Evolutionary conservation across 2,797 vertebrate genomes (phyloP).

Genomic region (Tachyglossus aculeatus): DNA sequence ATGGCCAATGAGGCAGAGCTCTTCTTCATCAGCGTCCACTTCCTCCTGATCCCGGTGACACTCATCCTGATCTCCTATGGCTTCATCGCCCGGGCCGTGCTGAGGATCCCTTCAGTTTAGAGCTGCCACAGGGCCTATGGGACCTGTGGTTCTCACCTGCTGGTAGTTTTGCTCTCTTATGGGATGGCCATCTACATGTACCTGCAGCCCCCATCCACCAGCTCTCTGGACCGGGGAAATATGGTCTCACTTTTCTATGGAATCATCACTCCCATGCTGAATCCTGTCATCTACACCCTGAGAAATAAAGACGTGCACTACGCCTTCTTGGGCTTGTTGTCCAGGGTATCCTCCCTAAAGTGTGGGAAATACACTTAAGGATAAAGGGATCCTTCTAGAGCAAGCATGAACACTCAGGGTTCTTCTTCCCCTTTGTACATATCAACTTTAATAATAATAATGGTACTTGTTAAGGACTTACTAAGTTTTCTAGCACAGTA

Average conservation of each 20-base stretch:
- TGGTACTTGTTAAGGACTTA: too few species aligned
- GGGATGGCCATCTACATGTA: constrained; percentile 43
- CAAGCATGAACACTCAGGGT: too few species aligned
- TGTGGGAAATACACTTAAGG: too few species aligned
- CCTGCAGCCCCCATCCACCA: constrained; percentile 27
- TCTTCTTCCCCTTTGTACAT: too few species aligned
- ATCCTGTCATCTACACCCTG: constrained; percentile 35
- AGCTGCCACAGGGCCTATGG: constrained; percentile 28
- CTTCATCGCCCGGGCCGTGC: too few species aligned
- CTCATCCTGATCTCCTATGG: constrained; percentile 32
- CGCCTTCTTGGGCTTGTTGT: too few species aligned
- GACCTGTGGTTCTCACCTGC: constrained; percentile 37
- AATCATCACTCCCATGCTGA: too few species aligned
- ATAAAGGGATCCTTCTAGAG: too few species aligned
- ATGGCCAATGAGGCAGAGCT: constrained; percentile 33
- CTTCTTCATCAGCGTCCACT: constrained; percentile 28
- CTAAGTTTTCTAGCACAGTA: too few species aligned
- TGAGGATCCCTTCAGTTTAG: constrained; percentile 5
- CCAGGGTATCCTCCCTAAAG: too few species aligned
- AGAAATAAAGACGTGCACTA: too few species aligned
- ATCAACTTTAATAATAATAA: too few species aligned
- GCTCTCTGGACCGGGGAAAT: constrained; percentile 35
- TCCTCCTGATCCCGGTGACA: constrained; percentile 16
- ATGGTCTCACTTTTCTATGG: constrained; percentile 43
- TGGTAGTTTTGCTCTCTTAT: constrained; percentile 38